These are phyloP conservation scores for Leptodactylus fuscus DNA, from an alignment of 2,113 vertebrate genomes.

Conservation along the genomic window DNA sequence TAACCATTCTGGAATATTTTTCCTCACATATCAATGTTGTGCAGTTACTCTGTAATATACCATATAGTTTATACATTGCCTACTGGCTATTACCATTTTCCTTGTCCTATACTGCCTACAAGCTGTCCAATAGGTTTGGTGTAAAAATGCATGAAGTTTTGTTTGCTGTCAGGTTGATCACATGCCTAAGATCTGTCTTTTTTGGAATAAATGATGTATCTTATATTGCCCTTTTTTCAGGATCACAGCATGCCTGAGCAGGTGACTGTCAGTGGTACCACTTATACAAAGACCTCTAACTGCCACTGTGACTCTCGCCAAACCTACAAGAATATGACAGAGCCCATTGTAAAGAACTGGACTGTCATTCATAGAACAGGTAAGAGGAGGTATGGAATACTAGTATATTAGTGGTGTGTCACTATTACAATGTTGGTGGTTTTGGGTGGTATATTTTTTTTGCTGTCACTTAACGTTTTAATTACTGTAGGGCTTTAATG, in stretches of 20 bases:
- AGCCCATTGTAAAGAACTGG: neutral
- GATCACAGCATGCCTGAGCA: conserved; percentile 11
- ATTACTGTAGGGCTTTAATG: too few species aligned
- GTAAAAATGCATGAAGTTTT: neutral
- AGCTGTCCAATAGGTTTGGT: too few species aligned
- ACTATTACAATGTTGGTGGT: too few species aligned
- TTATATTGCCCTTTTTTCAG: neutral
- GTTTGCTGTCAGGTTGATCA: neutral
- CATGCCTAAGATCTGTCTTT: too few species aligned
- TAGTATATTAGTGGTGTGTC: too few species aligned
- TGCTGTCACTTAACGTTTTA: too few species aligned
- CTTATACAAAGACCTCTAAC: neutral
- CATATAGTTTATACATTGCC: too few species aligned
- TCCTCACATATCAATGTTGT: too few species aligned
- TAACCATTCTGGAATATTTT: too few species aligned
- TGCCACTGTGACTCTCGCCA: neutral
- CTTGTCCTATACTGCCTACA: neutral
- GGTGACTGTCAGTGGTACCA: neutral
- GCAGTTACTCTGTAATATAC: too few species aligned
- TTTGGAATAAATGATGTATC: neutral
- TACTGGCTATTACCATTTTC: too few species aligned
- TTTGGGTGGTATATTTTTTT: too few species aligned
- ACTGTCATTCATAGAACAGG: neutral
- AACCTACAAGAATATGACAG: neutral
- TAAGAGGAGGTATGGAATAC: neutral